phyloP scores from a whole-genome alignment of 2,888 invertebrate species.

The Apeira syringaria region DNA sequence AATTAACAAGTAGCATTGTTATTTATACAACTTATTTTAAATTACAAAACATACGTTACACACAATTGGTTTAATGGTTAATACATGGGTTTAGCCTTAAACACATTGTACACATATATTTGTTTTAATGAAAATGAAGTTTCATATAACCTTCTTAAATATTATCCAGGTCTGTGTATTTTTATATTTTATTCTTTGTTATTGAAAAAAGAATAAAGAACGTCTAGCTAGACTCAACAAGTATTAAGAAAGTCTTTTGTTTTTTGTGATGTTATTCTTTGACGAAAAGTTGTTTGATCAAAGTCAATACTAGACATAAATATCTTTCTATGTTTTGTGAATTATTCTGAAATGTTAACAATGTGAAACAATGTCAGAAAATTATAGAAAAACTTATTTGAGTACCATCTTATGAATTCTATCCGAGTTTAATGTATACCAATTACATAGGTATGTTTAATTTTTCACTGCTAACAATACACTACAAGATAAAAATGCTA shows the following conservation, averaged over 20 bases:
- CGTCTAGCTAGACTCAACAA: too few species aligned
- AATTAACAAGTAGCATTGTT: conserved; percentile 78
- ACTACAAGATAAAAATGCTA: conserved; percentile 76
- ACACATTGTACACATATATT: too few species aligned
- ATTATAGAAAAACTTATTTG: too few species aligned
- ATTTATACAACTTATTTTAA: conserved; percentile 63
- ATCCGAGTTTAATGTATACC: conserved; percentile 19
- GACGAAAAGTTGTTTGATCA: too few species aligned
- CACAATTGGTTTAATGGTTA: conserved; percentile 13
- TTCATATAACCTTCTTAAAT: too few species aligned
- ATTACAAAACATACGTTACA: conserved; percentile 26
- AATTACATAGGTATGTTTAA: conserved; percentile 29
- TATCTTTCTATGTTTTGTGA: background rate
- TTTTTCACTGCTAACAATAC: conserved; percentile 40
- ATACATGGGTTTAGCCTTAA: conserved; percentile 11
- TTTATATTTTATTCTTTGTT: too few species aligned
- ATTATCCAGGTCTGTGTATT: too few species aligned
- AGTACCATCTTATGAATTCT: too few species aligned
- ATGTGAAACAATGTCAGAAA: background rate
- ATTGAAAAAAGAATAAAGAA: too few species aligned
- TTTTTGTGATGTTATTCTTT: too few species aligned
- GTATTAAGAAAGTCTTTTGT: too few species aligned
- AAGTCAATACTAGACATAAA: background rate
- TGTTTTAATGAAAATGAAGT: too few species aligned
- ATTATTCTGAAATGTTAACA: background rate